Base-by-base conservation (phyloP, 2,888 invertebrate species). In the Synergus gifuensis region DNA sequence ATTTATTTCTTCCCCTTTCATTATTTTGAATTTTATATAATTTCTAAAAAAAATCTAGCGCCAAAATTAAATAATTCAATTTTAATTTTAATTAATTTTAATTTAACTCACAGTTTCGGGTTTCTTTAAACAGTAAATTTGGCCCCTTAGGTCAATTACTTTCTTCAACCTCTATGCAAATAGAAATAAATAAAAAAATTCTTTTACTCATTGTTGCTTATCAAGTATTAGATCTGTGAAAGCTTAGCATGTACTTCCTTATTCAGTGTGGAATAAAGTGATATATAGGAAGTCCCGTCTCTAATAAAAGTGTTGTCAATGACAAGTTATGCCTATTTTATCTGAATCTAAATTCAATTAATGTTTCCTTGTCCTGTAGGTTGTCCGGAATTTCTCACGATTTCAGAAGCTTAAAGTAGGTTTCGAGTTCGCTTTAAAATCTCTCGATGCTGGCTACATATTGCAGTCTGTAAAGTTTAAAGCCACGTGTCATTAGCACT, bases 401-500 rank as follows among this genome's bases (percentile, higher is more conserved):
- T 73, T 73, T 73, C 73, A 40, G 54, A 36, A 40, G 36, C 11
- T 54, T 28, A 58, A 67, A 73, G 73, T 73, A 73, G 73, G 54
- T 73, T 73, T 73, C 28, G 54, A 73, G 73, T 46, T 73, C 54
- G n/a, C 73, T 73, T 40, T 73, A 11, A n/a, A 73, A 73, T 66
- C 42, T 62, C 60, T 42, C 42, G 16, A 67, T 54, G n/a, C 49
- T 54, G 54, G n/a, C 9, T 18, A 73, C n/a, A 36, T 36, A 73
- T 8, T 60, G 1, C 54, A 73, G 49, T n/a, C 36, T n/a, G n/a
- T 36, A 54, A n/a, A 54, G 49, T 49, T 49, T 28, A 67, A 28
- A 69, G 22, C 46, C 36, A 42, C 66, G 28, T 36, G 54, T 49
- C 9, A 64, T 64, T 42, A 64, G 16, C 64, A 64, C 64, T 64